phyloP scores from a whole-genome alignment of 1,140 invertebrate species.

The Tetraneura akinire region DNA sequence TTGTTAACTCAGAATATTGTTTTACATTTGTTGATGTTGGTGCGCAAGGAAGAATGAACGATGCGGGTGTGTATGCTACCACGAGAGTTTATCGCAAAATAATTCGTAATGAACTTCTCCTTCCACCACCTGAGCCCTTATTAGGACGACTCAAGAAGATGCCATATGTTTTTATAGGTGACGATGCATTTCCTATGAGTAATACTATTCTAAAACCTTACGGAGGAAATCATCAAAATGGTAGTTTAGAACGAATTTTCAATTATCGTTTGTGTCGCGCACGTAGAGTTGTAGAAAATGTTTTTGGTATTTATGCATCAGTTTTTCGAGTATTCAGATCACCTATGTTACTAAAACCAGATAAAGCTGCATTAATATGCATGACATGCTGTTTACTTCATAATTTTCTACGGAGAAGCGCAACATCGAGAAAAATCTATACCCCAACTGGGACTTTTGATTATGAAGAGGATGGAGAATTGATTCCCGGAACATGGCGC shows the following conservation, averaged over 20 bases:
- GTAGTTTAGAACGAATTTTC: slow-evolving; percentile 58
- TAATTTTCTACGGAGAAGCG: slow-evolving; percentile 50
- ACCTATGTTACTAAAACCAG: slow-evolving; percentile 52
- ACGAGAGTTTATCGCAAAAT: slow-evolving; percentile 54
- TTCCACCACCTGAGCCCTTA: slow-evolving; percentile 23
- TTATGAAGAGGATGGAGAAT: slow-evolving; percentile 13
- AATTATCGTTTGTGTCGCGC: slow-evolving; percentile 59
- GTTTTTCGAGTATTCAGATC: slow-evolving; percentile 52
- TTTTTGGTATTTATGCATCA: slow-evolving; percentile 57
- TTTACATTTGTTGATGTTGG: slow-evolving; percentile 54
- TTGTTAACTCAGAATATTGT: slow-evolving; percentile 54
- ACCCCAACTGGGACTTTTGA: slow-evolving; percentile 30
- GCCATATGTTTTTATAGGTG: slow-evolving; percentile 58
- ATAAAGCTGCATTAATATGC: slow-evolving; percentile 48
- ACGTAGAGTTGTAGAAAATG: slow-evolving; percentile 59
- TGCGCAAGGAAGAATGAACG: slow-evolving; percentile 56
- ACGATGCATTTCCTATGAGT: slow-evolving; percentile 61
- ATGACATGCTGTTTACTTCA: slow-evolving; percentile 48
- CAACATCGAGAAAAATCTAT: slow-evolving; percentile 50
- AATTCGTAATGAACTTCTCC: slow-evolving; percentile 51
- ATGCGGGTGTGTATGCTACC: slow-evolving; percentile 58
- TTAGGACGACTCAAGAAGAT: neutral
- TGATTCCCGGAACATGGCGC: slow-evolving; percentile 20
- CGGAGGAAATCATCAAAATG: slow-evolving; percentile 59
- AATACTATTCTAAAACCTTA: slow-evolving; percentile 61